Conservation (phyloP, 2,888 invertebrate genomes). For the Steromphala cineraria region DNA sequence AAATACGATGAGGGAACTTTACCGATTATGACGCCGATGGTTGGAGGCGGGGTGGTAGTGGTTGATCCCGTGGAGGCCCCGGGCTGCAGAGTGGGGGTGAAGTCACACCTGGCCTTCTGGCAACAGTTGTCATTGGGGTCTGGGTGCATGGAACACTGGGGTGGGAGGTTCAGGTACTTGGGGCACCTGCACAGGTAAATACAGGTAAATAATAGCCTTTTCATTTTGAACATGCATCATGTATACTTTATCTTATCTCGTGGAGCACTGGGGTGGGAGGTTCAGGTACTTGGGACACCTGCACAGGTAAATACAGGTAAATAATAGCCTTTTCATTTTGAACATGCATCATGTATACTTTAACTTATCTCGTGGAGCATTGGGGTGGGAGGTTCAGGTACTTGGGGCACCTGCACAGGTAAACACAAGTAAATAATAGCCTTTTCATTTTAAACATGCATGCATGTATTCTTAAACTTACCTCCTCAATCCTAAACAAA, state of each 20-base stretch:
- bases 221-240: too few relatives aligned
- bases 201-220: too few relatives aligned
- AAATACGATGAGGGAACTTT: too few relatives aligned
- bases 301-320: neutral
- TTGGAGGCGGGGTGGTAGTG: slow-evolving; percentile 21
- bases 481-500: too few relatives aligned
- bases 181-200: slow-evolving; percentile 44
- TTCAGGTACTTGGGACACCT: slow-evolving; percentile 54
- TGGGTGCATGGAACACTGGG: slow-evolving; percentile 49
- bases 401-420: slow-evolving; percentile 46
- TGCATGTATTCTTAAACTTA: too few relatives aligned
- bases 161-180: slow-evolving; percentile 46
- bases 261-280: slow-evolving; percentile 50
- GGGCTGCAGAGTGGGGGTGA: slow-evolving; percentile 41
- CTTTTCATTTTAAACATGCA: too few relatives aligned
- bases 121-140: slow-evolving; percentile 61
- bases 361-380: slow-evolving; percentile 36
- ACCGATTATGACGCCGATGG: neutral
- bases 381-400: slow-evolving; percentile 50
- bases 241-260: neutral
- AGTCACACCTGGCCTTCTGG: slow-evolving; percentile 47
- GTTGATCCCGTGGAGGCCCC: slow-evolving; percentile 31
- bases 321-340: too few relatives aligned
- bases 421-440: neutral
- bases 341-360: too few relatives aligned